These are phyloP conservation scores for Dicentrarchus labrax DNA, from an alignment of 2,113 vertebrate genomes.

Conservation along the genomic window DNA sequence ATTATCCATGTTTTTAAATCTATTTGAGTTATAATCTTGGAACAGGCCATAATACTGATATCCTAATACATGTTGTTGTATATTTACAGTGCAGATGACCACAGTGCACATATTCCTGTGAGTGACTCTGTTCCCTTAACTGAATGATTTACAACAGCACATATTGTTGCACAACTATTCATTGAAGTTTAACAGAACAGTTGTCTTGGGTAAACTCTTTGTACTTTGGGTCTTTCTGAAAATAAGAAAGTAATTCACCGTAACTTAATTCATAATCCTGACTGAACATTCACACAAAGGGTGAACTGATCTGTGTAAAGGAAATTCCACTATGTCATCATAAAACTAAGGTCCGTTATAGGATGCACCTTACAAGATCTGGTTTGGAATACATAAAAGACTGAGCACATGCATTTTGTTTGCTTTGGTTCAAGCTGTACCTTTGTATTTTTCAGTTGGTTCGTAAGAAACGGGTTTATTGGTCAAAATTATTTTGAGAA, in stretches of 20 bases:
- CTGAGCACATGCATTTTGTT: background rate
- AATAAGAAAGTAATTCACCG: background rate
- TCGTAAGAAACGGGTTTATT: too few species aligned
- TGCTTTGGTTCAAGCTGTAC: too few species aligned
- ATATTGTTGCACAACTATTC: background rate
- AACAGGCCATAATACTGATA: too few species aligned
- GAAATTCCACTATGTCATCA: background rate
- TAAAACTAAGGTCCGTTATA: background rate
- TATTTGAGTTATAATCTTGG: too few species aligned
- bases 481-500: too few species aligned
- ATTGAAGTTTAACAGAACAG: slow-evolving; percentile 2
- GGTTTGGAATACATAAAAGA: background rate
- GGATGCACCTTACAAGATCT: background rate
- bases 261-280: slow-evolving; percentile 8
- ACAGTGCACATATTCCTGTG: too few species aligned
- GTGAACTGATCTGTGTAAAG: background rate
- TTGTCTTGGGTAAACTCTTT: background rate
- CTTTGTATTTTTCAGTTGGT: too few species aligned
- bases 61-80: too few species aligned
- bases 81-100: too few species aligned
- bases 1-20: too few species aligned
- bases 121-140: too few species aligned
- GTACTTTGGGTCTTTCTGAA: background rate
- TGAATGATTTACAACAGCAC: too few species aligned
- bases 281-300: background rate